Evolutionary conservation across 1,140 invertebrate genomes (phyloP).

Genomic region (Neelides sp.): DNA sequence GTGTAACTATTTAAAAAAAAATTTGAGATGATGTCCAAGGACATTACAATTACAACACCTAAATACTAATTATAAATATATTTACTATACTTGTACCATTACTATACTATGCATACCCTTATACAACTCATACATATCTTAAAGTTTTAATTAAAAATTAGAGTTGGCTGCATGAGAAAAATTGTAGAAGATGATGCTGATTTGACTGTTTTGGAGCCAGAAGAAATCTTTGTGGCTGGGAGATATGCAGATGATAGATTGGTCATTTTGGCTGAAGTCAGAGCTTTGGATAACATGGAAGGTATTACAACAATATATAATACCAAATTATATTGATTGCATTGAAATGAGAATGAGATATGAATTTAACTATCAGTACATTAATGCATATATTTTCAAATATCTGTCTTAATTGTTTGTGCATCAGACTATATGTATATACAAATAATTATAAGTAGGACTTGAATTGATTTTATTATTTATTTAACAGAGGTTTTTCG

Average conservation of each 20-base stretch:
- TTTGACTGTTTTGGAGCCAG: conserved; percentile 62
- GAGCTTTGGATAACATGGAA: conserved; percentile 41
- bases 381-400: background rate
- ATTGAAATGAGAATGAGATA: conserved; percentile 3
- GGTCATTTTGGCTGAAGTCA: conserved; percentile 52
- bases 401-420: background rate
- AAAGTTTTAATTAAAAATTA: conserved; percentile 27
- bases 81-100: background rate
- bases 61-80: background rate
- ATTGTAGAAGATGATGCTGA: conserved; percentile 62
- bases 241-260: conserved; percentile 50
- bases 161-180: conserved; percentile 57
- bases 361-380: background rate
- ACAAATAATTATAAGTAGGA: conserved; percentile 13
- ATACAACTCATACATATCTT: background rate
- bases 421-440: background rate
- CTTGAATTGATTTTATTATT: conserved; percentile 10
- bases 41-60: background rate
- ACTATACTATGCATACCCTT: background rate
- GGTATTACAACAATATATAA: conserved; percentile 8
- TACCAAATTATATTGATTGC: conserved; percentile 20
- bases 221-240: conserved; percentile 68
- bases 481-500: conserved; percentile 47
- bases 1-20: too few species aligned
- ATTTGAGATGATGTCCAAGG: too few species aligned